These are phyloP conservation scores for Altica lythri DNA, from an alignment of 2,888 invertebrate genomes.

Conservation along the genomic window DNA sequence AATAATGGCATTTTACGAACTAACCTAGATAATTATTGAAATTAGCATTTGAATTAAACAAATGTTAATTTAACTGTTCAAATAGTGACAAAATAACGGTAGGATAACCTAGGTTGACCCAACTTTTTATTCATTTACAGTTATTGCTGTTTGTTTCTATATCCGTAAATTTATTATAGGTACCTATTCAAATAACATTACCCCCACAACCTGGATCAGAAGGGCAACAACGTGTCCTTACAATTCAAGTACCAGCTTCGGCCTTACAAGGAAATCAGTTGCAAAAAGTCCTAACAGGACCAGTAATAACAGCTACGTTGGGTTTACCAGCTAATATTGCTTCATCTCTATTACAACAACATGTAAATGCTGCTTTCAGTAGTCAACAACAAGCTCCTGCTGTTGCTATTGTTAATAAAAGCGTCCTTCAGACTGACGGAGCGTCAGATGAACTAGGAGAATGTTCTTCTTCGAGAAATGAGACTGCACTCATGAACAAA, in stretches of 20 bases:
- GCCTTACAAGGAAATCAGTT: constrained; percentile 70
- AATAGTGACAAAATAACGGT: too few species aligned
- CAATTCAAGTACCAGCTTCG: constrained; percentile 89
- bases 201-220: constrained; percentile 77
- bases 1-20: too few species aligned
- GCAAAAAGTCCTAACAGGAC: constrained; percentile 78
- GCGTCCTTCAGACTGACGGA: constrained; percentile 46
- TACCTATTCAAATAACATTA: constrained; percentile 74
- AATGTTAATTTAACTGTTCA: too few species aligned
- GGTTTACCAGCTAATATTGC: constrained; percentile 82
- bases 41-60: too few species aligned
- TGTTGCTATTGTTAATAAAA: constrained; percentile 39
- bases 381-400: constrained; percentile 45
- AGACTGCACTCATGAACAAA: constrained; percentile 1
- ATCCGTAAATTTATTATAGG: constrained; percentile 39
- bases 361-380: constrained; percentile 76
- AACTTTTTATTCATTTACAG: too few species aligned
- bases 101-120: too few species aligned
- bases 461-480: not conserved
- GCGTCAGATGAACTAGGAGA: constrained; percentile 25
- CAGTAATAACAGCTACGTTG: constrained; percentile 88
- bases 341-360: constrained; percentile 83
- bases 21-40: too few species aligned
- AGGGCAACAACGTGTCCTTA: constrained; percentile 71
- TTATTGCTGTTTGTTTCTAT: not conserved